phyloP scores from a whole-genome alignment of 2,888 invertebrate genomes.

The Meganola albula region DNA sequence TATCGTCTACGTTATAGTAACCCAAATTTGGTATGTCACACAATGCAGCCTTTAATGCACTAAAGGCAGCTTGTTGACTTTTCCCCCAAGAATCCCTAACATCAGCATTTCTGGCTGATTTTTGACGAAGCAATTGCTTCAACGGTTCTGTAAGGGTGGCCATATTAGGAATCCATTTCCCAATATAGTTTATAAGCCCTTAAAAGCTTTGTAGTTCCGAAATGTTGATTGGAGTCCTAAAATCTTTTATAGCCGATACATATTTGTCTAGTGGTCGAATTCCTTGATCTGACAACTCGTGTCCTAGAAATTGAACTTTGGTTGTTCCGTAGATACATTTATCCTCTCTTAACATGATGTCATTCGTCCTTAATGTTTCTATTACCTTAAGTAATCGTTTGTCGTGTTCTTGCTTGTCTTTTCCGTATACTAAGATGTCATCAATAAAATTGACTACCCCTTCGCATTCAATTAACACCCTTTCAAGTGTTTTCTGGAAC shows the following conservation, averaged over 20 bases:
- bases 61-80: conserved; percentile 18
- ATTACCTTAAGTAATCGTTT: background rate
- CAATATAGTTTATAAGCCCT: background rate
- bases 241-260: background rate
- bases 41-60: conserved; percentile 12
- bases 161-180: conserved; percentile 5
- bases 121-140: conserved; percentile 11
- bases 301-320: background rate
- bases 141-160: conserved; percentile 4
- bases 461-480: background rate
- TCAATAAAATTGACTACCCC: conserved; percentile 1
- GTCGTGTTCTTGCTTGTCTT: background rate
- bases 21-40: conserved; percentile 10
- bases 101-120: conserved; percentile 13
- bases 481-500: conserved; percentile 1
- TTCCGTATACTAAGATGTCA: background rate
- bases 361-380: background rate
- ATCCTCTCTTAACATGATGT: background rate
- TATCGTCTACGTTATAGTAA: too few species aligned
- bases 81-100: conserved; percentile 15
- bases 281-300: background rate
- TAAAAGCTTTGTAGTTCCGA: conserved; percentile 1
- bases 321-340: background rate
- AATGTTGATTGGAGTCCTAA: background rate
- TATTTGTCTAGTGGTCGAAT: background rate